Base-by-base conservation (phyloP, 2,797 vertebrate species). In the Megalops cyprinoides region DNA sequence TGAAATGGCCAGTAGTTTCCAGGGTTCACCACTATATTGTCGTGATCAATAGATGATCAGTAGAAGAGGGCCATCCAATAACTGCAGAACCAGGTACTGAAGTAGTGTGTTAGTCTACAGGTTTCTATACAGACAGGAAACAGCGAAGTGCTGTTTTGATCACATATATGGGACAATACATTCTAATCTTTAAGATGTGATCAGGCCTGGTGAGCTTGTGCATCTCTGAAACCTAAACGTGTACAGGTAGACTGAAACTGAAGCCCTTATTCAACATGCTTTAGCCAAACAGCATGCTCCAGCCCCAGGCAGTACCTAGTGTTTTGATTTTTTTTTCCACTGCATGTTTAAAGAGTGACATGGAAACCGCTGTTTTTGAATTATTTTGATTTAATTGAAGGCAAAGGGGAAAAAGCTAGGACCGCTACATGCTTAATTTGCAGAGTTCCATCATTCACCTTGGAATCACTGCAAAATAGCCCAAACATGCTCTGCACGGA, bases 281-380 rank as follows among this genome's bases (percentile, higher is more conserved):
- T 49, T 28, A 25, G 60, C 78, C 81, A 78, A 3, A 37, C n/a
- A n/a, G n/a, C n/a, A n/a, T n/a, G n/a, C n/a, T 46, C 34, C n/a
- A 14, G n/a, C 79, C 71, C 31, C 69, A 60, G 79, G 79, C 79
- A 56, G 37, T 80, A 55, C 53, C 74, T 37, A 42, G n/a, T 60
- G n/a, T n/a, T n/a, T n/a, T n/a, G 79, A 10, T 80, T 58, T 34
- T 79, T 79, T 34, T 31, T 56, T 53, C 23, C 10, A 31, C 56
- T 48, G n/a, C n/a, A n/a, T n/a, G n/a, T n/a, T n/a, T n/a, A n/a
- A n/a, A n/a, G n/a, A n/a, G n/a, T n/a, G n/a, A n/a, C n/a, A n/a
- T n/a, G n/a, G n/a, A n/a, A n/a, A n/a, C n/a, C n/a, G n/a, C n/a
- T n/a, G n/a, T n/a, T n/a, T n/a, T n/a, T n/a, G n/a, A n/a, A n/a